Percentiles rank a stretch among this genome's conserved stretches.
Conservation (phyloP, 2,113 vertebrate genomes). For the Triplophysa tibetana region DNA sequence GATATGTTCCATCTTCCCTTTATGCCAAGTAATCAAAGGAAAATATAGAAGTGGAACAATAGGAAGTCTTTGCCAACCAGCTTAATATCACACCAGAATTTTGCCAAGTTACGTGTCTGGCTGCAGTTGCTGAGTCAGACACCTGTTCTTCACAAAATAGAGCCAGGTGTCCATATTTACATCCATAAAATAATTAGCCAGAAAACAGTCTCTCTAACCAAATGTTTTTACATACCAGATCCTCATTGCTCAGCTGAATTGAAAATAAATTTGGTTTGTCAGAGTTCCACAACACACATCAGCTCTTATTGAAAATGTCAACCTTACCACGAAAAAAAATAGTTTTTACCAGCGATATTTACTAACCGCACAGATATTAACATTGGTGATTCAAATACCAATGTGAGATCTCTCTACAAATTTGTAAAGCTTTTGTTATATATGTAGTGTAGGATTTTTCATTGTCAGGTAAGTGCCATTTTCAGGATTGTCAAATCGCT, state of each 20-base stretch:
- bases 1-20: background rate
- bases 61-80: background rate
- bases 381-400: too few relatives aligned
- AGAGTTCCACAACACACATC: background rate
- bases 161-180: conserved; percentile 30
- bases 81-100: conserved; percentile 19
- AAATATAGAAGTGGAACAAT: conserved; percentile 2
- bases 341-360: too few relatives aligned
- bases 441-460: too few relatives aligned
- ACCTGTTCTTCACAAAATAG: conserved; percentile 20
- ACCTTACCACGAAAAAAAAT: too few relatives aligned
- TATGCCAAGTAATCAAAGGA: conserved; percentile 29
- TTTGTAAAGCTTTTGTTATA: too few relatives aligned
- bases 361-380: too few relatives aligned
- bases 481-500: too few relatives aligned
- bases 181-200: conserved; percentile 27
- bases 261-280: background rate
- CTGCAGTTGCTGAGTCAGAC: conserved; percentile 11
- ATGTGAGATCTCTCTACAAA: too few relatives aligned
- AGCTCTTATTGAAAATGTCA: too few relatives aligned
- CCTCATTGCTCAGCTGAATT: background rate
- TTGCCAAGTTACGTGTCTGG: conserved; percentile 8
- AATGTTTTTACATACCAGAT: conserved; percentile 13
- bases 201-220: background rate
- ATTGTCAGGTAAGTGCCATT: too few relatives aligned